Evolutionary conservation across 2,113 vertebrate species (phyloP).

Genomic region (Cichladusa arquata): DNA sequence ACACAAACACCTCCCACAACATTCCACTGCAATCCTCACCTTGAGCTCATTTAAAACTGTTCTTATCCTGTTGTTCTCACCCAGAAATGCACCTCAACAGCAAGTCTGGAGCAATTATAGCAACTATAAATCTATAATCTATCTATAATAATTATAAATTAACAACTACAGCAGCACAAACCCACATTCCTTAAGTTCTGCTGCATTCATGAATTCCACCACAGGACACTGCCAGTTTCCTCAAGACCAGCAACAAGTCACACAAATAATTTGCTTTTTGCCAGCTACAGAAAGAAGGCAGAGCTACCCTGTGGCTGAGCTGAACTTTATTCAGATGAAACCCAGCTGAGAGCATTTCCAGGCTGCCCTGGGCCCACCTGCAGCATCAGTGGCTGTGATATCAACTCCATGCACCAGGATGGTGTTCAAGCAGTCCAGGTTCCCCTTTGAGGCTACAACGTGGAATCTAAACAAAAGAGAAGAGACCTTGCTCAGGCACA

Average conservation of each 20-base stretch:
- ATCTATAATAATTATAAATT: no score
- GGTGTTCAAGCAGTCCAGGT: slow-evolving; percentile 90
- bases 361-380: slow-evolving; percentile 74
- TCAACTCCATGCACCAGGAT: slow-evolving; percentile 89
- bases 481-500: background rate
- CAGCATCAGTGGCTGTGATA: slow-evolving; percentile 84
- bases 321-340: background rate
- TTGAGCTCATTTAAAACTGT: no score
- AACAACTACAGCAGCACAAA: background rate
- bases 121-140: no score
- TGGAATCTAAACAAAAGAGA: slow-evolving; percentile 82
- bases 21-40: background rate
- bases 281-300: background rate
- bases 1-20: background rate
- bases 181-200: background rate
- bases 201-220: rapidly evolving
- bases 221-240: rapidly evolving
- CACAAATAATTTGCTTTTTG: background rate
- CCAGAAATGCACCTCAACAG: background rate
- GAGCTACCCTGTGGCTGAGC: background rate
- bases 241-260: background rate
- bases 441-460: slow-evolving; percentile 89
- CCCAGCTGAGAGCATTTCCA: background rate
- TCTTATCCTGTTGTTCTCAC: background rate
- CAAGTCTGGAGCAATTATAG: background rate